Percentiles rank a stretch among this genome's conserved stretches.
Evolutionary conservation across 1,140 invertebrate species (phyloP).

Genomic region (Mesaphorura yosii): DNA sequence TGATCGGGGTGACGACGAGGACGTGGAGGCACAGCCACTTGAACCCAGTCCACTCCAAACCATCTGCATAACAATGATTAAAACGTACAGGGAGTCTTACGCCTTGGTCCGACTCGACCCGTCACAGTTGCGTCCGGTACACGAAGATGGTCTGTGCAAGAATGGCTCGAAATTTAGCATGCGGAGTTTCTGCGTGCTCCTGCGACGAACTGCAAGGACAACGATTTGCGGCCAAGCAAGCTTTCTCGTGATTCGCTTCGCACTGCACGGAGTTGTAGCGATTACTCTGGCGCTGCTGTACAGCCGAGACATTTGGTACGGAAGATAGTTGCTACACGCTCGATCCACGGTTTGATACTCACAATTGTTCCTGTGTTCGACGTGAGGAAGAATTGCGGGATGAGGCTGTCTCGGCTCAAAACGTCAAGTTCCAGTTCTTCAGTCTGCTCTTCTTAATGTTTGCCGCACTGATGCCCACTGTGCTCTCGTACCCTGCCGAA

Average conservation of each 20-base stretch:
- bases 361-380: neutral
- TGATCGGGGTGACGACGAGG: neutral
- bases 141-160: constrained; percentile 4
- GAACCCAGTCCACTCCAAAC: neutral
- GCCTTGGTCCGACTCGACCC: neutral
- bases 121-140: neutral
- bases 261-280: constrained; percentile 10
- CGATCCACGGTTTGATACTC: neutral
- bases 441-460: constrained; percentile 19
- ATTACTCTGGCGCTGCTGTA: constrained; percentile 2
- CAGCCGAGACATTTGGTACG: constrained; percentile 5
- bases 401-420: neutral
- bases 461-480: constrained; percentile 19
- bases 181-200: constrained; percentile 1
- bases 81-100: neutral
- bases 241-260: constrained; percentile 9
- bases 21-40: neutral
- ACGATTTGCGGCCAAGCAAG: constrained; percentile 6
- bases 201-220: neutral
- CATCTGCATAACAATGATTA: constrained; percentile 9
- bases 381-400: neutral
- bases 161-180: neutral
- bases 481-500: constrained; percentile 13
- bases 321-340: constrained; percentile 4
- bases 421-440: constrained; percentile 19